Conservation (phyloP, 2,888 invertebrate genomes). For the Yponomeuta evonymella region DNA sequence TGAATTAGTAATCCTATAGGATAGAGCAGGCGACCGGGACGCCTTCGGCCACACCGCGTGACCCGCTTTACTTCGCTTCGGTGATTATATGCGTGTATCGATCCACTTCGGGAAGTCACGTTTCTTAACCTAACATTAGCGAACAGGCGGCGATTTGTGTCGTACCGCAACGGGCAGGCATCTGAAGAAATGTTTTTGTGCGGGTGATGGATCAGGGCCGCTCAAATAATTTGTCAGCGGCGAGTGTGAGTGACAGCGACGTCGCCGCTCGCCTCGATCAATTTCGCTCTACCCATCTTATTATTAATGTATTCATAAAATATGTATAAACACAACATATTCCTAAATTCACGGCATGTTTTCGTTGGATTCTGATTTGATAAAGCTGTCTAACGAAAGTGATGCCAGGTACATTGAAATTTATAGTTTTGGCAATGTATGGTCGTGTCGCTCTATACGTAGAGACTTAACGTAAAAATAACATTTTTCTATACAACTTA, state of each 20-base stretch:
- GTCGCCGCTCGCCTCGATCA: not conserved
- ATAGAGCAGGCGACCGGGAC: constrained; percentile 23
- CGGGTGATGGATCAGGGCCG: constrained; percentile 10
- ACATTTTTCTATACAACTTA: too few relatives aligned
- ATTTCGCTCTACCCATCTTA: too few relatives aligned
- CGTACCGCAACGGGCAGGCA: constrained; percentile 30
- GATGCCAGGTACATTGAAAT: too few relatives aligned
- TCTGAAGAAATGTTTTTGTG: constrained; percentile 24
- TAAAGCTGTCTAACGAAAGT: too few relatives aligned
- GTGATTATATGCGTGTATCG: constrained; percentile 58
- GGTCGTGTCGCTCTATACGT: too few relatives aligned
- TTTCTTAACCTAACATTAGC: constrained; percentile 45
- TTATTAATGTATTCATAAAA: too few relatives aligned
- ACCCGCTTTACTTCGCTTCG: constrained; percentile 43
- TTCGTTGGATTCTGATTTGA: too few relatives aligned
- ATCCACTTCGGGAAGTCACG: constrained; percentile 56
- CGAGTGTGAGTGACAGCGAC: not conserved
- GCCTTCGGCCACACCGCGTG: constrained; percentile 35
- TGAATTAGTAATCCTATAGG: too few relatives aligned
- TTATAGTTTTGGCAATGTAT: too few relatives aligned
- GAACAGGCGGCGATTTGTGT: constrained; percentile 17
- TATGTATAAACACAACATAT: too few relatives aligned
- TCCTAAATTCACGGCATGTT: too few relatives aligned
- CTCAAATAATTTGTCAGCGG: constrained; percentile 4
- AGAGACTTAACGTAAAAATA: too few relatives aligned